Base-by-base conservation (phyloP, 2,113 vertebrate genomes). In the Tympanuchus pallidicinctus region DNA sequence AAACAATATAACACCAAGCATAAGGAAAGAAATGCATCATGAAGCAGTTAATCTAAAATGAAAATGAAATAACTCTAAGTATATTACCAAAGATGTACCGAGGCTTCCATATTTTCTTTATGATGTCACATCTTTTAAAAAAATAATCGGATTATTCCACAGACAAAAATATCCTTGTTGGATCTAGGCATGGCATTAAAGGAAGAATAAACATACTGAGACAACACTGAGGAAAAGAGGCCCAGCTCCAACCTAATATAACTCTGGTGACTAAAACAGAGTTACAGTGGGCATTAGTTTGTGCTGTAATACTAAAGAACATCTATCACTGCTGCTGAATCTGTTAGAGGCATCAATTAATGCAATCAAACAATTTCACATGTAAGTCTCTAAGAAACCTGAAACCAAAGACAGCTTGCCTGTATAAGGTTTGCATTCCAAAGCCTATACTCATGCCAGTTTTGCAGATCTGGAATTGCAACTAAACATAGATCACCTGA, bases 401-500 rank as follows among this genome's bases (percentile, higher is more conserved):
- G 77, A 96, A 95, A 73, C 77, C 78, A 81, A 86, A 86, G 38
- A 78, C 21, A 79, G 59, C 59, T 85, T 96, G 59, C 42, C 79
- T 85, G 43, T 86, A 8, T 65, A 88, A 88, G 69, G 32, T 38
- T 28, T 96, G 59, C 77, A 92, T 94, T 93, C 91, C 94, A 92
- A 73, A 84, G 70, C n/a, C 61, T 82, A 84, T 1, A 2, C 54
- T 89, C 56, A 92, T 69, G 77, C 91, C 74, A 76, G 9, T 60
- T 90, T 86, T 82, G 69, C 36, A 65, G 84, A 94, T 86, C 77
- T 70, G 43, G 66, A 94, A 48, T 38, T 90, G 48, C 71, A 92
- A 73, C 40, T 69, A 70, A 94, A 86, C 66, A 89, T 73, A 84
- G 92, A 96, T 92, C 91, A 92, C 83, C 78, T 95, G 81, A 89